Evolutionary conservation across 2,797 vertebrate species (phyloP), one percentile per base, ranked within the genome.

Genomic region (Salarias fasciatus): DNA sequence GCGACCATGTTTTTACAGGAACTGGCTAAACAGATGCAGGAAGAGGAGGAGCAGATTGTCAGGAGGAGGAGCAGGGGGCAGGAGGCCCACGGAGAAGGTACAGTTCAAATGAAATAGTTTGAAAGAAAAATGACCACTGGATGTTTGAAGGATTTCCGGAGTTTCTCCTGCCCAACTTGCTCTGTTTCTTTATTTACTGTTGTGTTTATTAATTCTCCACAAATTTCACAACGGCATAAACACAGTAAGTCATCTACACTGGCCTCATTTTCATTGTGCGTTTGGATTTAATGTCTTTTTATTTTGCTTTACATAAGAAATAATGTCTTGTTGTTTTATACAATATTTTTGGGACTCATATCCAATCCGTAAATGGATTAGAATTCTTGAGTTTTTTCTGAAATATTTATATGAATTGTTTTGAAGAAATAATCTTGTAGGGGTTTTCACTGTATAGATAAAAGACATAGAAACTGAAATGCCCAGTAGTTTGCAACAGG

Each of bases 21-120:
- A 92, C 89, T 93, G 45, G 93, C 93, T 1, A 92, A 93, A 77
- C 71, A 40, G 45, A 78, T 94, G 55, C 91, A 94, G 77, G 90
- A 94, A 64, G 92, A 93, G 67, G 93, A 94, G 60, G 79, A 89
- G 65, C 57, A 83, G 46, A 80, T 72, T 30, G 48, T 77, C 61
- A 79, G 71, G 46, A 84, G 74, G 28, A 66, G 52, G 30, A 85
- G 69, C 70, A 75, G 83, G 73, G 77, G 46, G 31, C 80, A 77
- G 8, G 80, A 80, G 8, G 57, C 54, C 15, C 30, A 51, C 3
- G 11, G 11, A 30, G 74, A 84, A 90, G 92, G 92, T 93, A 89
- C 2, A 9, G 33, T 35, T 35, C 6, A 35, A 9, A 35, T 6
- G 35, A 6, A 35, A 6, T 35, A 4, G 6, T 35, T 35, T 35